These are phyloP conservation scores for Phalacrocorax aristotelis DNA, from an alignment of 2,113 vertebrate species.

Conservation along the genomic window DNA sequence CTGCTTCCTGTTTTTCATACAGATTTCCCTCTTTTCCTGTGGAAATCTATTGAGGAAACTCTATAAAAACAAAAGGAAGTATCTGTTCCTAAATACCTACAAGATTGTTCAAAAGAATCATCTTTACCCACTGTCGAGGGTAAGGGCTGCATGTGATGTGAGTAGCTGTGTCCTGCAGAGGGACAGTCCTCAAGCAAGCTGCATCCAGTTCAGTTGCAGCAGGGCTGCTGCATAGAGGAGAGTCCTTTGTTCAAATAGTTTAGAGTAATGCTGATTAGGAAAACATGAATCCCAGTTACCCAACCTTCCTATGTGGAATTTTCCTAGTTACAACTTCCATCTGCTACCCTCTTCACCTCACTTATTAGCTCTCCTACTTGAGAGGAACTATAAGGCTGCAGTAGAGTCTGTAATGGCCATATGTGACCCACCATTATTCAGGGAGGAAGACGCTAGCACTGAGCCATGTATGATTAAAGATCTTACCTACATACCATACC, in stretches of 20 bases:
- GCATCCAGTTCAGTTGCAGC: neutral
- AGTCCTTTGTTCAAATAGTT: neutral
- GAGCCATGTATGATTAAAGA: neutral
- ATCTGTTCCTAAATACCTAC: neutral
- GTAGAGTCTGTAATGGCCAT: neutral
- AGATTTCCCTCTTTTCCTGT: constrained; percentile 57
- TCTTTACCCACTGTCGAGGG: neutral
- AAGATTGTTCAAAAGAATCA: neutral
- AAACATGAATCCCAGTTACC: neutral
- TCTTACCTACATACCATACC: neutral
- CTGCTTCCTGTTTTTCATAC: constrained; percentile 53
- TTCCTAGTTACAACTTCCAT: neutral
- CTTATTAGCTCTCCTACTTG: neutral
- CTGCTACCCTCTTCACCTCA: neutral
- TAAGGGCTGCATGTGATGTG: neutral
- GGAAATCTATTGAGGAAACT: constrained; percentile 58
- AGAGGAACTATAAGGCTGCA: neutral
- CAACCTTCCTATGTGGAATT: neutral
- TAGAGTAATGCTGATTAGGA: neutral
- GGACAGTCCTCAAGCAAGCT: neutral
- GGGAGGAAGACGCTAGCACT: neutral
- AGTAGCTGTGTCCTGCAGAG: neutral
- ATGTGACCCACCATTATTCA: neutral
- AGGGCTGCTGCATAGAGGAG: too few relatives aligned
- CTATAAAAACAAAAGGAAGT: constrained; percentile 53